phyloP scores from a whole-genome alignment of 2,797 vertebrate species.

The Choloepus didactylus region DNA sequence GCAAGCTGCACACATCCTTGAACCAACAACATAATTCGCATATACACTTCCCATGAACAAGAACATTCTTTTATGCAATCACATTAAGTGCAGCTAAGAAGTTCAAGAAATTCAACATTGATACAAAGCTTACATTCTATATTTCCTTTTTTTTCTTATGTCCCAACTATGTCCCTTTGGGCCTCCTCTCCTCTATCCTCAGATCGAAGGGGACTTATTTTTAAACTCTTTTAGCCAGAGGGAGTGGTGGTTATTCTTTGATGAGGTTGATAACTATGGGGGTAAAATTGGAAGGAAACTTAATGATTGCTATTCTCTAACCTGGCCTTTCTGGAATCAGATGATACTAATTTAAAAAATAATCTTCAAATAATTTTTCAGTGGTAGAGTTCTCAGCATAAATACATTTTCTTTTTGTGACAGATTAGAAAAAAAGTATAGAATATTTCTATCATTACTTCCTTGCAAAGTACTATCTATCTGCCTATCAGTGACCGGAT shows the following conservation, averaged over 20 bases:
- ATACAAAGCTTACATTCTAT: too few species aligned
- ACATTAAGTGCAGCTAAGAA: too few species aligned
- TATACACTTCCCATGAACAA: too few species aligned
- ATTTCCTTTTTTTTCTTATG: too few species aligned
- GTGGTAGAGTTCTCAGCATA: neutral
- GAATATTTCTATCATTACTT: neutral
- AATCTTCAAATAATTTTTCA: neutral
- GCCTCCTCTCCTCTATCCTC: too few species aligned
- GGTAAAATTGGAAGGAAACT: neutral
- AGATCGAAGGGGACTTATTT: too few species aligned
- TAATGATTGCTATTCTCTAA: neutral
- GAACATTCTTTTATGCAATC: too few species aligned
- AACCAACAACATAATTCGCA: too few species aligned
- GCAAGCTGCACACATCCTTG: too few species aligned
- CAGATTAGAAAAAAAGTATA: neutral
- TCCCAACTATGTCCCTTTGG: neutral
- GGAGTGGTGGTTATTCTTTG: neutral
- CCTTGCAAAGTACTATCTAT: neutral
- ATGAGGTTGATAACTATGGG: neutral
- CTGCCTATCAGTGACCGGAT: neutral
- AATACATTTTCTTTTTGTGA: conserved; percentile 6
- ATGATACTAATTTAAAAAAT: neutral
- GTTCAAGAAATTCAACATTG: too few species aligned
- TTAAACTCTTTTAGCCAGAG: neutral
- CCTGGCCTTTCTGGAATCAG: conserved; percentile 28